Base-by-base conservation (phyloP, 1,140 invertebrate species). In the Atta cephalotes region DNA sequence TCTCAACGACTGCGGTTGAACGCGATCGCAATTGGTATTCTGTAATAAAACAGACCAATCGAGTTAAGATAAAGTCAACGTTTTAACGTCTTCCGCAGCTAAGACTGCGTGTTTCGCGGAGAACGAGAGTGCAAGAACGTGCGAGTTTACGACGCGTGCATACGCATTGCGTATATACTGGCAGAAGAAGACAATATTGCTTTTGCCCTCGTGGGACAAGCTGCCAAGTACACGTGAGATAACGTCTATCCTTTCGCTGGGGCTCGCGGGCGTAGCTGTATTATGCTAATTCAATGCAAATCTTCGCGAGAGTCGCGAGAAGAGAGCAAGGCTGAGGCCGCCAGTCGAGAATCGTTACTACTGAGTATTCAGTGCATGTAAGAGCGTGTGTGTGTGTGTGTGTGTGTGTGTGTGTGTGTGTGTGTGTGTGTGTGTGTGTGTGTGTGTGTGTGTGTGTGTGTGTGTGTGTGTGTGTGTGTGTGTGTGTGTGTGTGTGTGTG, bases 221-320 rank as follows among this genome's bases (percentile, higher is more conserved):
- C 88, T 68, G n/a, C 35, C 60, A 74, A 86, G 58, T 76, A 51
- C 16, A 68, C 66, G 28, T n/a, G 63, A 89, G 86, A 90, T 78
- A 90, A 66, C 74, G 71, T 84, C 79, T 79, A 89, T 68, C 76
- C 66, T 85, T 31, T 87, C 16, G 45, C 35, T 39, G 45, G 35
- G 51, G 80, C 86, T 80, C 81, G 62, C 78, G 82, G 80, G 71
- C 60, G 79, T 78, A 88, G 72, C 84, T 87, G 86, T 88, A 92
- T 93, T 93, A 93, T 92, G 92, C 89, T 93, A 93, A 93, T 92
- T 60, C 28, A 76, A 93, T 93, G 93, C 87, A 92, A 93, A 93
- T 93, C 90, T 90, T 84, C 63, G 60, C 39, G 82, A 90, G 71
- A 88, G 82, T 51, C 77, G 71, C 86, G 77, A 78, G 88, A 81